Evolutionary conservation across 2,888 invertebrate genomes (phyloP).

Genomic region (Tinea semifulvella): DNA sequence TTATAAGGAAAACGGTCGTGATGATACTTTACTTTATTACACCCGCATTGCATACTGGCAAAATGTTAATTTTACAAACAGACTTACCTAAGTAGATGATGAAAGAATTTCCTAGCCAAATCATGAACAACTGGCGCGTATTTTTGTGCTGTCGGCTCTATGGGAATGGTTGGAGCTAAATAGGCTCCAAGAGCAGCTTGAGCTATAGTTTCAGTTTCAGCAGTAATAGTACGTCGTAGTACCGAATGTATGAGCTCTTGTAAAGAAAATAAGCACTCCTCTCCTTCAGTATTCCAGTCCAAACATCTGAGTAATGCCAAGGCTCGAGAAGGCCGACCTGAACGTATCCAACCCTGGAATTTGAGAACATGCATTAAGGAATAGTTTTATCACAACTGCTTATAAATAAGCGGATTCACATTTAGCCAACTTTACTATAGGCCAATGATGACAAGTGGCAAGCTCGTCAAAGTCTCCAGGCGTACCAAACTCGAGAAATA

Average conservation of each 20-base stretch:
- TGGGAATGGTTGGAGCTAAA: slow-evolving; percentile 73
- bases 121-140: slow-evolving; percentile 83
- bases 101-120: slow-evolving; percentile 87
- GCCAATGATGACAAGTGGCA: no score
- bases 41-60: background rate
- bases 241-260: slow-evolving; percentile 53
- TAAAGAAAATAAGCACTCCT: slow-evolving; percentile 77
- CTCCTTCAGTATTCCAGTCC: slow-evolving; percentile 83
- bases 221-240: slow-evolving; percentile 26
- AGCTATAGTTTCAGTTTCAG: slow-evolving; percentile 61
- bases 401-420: no score
- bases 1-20: no score
- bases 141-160: slow-evolving; percentile 71
- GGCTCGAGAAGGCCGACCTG: slow-evolving; percentile 39
- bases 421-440: no score
- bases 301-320: slow-evolving; percentile 62
- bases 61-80: background rate
- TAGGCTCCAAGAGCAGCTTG: slow-evolving; percentile 85
- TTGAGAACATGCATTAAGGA: no score
- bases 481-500: no score
- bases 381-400: no score
- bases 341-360: slow-evolving; percentile 49
- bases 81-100: slow-evolving; percentile 78
- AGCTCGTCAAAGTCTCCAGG: no score
- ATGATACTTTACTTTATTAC: no score